Base-by-base conservation (phyloP, 2,797 vertebrate genomes). In the Propithecus perrieri region DNA sequence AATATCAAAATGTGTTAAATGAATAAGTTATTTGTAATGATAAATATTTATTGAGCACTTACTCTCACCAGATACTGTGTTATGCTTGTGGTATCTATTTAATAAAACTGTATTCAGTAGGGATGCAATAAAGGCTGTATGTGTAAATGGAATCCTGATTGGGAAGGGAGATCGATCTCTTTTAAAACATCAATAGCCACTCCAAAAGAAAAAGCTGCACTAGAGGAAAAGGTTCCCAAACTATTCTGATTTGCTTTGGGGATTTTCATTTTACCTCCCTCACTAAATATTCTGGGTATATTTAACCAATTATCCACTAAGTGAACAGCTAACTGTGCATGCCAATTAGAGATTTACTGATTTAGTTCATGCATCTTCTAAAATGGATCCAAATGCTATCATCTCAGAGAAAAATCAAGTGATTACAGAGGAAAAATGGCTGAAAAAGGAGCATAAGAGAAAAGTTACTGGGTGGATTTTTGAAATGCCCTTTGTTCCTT, bases 251-350 rank as follows among this genome's bases (percentile, higher is more conserved):
- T 79, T 50, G 13, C 53, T 93, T 78, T 86, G 69, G 88, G 35
- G 33, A 96, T 38, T 87, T 63, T n/a, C 81, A 57, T 69, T 88
- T 71, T 38, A 3, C 53, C 41, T 88, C 87, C 57, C n/a, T 89
- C 88, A 86, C 67, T 80, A 96, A 95, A 96, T 97, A 97, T 83
- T 92, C 90, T 71, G 90, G 38, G 43, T 88, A 79, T 93, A 95
- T 91, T 96, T 92, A 95, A 95, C 57, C 61, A 96, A 96, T 97
- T 94, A 94, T 87, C 53, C 65, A 92, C 35, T 97, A 96, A 97
- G 28, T 76, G 63, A 97, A 96, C 50, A 96, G 76, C 46, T 95
- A 92, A 76, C 41, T 61, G 61, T 79, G 88, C 74, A 95, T 94
- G 41, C 20, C 85, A 91, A 95, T 91, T 92, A 92, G 86, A 96